A percentile compares a stretch with the other conserved stretches of the same genome.
Evolutionary conservation across 2,113 vertebrate genomes (phyloP).

Genomic region (Forbesichthys papilliferus): DNA sequence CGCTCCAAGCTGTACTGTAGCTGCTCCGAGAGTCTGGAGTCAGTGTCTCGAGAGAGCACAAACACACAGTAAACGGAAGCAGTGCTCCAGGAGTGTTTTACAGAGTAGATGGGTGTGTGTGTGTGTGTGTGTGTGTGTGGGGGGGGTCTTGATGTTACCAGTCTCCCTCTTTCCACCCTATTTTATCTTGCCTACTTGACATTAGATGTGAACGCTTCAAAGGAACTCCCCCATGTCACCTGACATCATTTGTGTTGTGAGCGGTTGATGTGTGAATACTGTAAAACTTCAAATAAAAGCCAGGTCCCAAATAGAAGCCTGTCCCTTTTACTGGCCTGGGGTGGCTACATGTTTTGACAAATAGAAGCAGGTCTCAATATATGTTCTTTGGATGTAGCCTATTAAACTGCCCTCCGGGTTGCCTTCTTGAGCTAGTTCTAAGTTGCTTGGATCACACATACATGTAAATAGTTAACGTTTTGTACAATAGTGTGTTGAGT

Average conservation of each 20-base stretch:
- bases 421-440: too few species aligned
- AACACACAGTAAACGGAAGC: conserved; percentile 28
- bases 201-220: conserved; percentile 38
- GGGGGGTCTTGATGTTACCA: background rate
- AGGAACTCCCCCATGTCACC: background rate
- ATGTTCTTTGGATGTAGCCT: too few species aligned
- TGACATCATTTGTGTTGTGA: conserved; percentile 15
- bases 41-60: conserved; percentile 16
- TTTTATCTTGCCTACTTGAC: conserved; percentile 1
- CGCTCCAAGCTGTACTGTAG: conserved; percentile 7
- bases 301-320: too few species aligned
- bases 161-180: background rate
- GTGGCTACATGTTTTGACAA: too few species aligned
- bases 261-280: background rate
- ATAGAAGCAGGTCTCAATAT: too few species aligned
- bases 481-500: too few species aligned
- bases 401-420: too few species aligned
- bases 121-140: background rate
- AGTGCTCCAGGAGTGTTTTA: conserved; percentile 20
- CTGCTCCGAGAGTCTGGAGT: conserved; percentile 21
- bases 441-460: too few species aligned
- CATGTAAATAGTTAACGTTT: too few species aligned
- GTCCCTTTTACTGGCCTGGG: too few species aligned
- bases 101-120: background rate
- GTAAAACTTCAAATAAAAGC: too few species aligned